These are phyloP conservation scores for Dasypogon diadema DNA, from an alignment of 2,888 invertebrate genomes.

Conservation along the genomic window DNA sequence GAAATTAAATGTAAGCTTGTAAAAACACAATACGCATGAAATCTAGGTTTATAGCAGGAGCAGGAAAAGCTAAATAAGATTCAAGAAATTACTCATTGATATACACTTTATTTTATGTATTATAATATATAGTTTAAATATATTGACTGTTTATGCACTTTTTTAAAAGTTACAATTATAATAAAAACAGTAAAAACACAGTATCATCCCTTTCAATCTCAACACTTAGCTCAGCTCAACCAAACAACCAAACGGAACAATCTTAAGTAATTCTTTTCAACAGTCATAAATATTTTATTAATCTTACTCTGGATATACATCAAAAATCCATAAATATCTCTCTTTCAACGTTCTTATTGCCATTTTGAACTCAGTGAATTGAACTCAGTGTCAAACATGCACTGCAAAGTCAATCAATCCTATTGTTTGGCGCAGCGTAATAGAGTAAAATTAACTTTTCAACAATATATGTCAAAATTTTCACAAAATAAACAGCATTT, in stretches of 20 bases:
- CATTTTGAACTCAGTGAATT: conserved; percentile 31
- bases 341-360: conserved; percentile 11
- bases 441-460: too few relatives aligned
- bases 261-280: conserved; percentile 5
- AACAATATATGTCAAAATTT: too few relatives aligned
- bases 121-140: conserved; percentile 43
- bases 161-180: conserved; percentile 22
- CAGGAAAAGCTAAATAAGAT: neutral
- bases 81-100: neutral
- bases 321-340: conserved; percentile 30
- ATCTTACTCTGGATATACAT: conserved; percentile 36
- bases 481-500: too few relatives aligned
- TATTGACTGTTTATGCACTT: conserved; percentile 35
- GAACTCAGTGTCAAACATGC: neutral
- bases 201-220: conserved; percentile 11
- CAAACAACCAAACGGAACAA: conserved; percentile 25
- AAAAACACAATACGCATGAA: too few relatives aligned
- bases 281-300: conserved; percentile 30
- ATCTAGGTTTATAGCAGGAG: too few relatives aligned
- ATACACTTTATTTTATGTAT: conserved; percentile 43
- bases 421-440: too few relatives aligned
- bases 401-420: neutral
- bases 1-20: too few relatives aligned
- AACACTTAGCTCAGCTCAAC: conserved; percentile 31
- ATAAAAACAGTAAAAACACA: conserved; percentile 39